Percentiles rank a stretch among this genome's conserved stretches.
Evolutionary conservation across 2,797 vertebrate genomes (phyloP).

Genomic region (Malacoctenus gilli): DNA sequence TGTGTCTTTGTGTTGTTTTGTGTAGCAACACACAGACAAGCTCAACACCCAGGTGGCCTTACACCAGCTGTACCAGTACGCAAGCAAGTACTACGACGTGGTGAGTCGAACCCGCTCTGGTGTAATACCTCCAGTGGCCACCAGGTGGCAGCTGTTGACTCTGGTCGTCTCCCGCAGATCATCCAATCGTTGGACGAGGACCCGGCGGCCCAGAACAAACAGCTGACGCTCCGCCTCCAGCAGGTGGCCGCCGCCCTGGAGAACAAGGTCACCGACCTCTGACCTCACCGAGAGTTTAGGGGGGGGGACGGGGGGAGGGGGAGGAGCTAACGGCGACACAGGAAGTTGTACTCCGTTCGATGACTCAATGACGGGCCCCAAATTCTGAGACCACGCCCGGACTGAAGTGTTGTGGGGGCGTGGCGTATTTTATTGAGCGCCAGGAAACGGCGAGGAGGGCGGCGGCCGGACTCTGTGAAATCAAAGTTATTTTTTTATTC

Average conservation of each 20-base stretch:
- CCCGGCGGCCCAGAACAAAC: slow-evolving; percentile 94
- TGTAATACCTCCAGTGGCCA: neutral
- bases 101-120: too few relatives aligned
- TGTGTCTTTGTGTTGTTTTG: slow-evolving; percentile 1
- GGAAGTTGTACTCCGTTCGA: too few relatives aligned
- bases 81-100: slow-evolving; percentile 98
- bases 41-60: slow-evolving; percentile 94
- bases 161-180: slow-evolving; percentile 81
- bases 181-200: slow-evolving; percentile 96
- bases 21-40: slow-evolving; percentile 92
- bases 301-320: slow-evolving; percentile 39
- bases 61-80: slow-evolving; percentile 97
- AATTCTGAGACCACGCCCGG: too few relatives aligned
- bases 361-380: slow-evolving; percentile 1
- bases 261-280: slow-evolving; percentile 98
- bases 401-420: too few relatives aligned
- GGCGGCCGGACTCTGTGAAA: slow-evolving; percentile 24
- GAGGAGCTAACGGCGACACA: slow-evolving; percentile 30
- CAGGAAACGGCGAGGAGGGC: slow-evolving; percentile 8
- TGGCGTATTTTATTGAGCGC: too few relatives aligned
- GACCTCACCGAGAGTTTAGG: slow-evolving; percentile 66
- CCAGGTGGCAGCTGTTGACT: neutral
- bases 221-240: slow-evolving; percentile 95
- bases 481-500: slow-evolving; percentile 55
- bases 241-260: slow-evolving; percentile 96